Percentiles rank a stretch among this genome's conserved stretches.
Conservation (phyloP, 2,888 invertebrate species). For the Hirudinaria manillensis region DNA sequence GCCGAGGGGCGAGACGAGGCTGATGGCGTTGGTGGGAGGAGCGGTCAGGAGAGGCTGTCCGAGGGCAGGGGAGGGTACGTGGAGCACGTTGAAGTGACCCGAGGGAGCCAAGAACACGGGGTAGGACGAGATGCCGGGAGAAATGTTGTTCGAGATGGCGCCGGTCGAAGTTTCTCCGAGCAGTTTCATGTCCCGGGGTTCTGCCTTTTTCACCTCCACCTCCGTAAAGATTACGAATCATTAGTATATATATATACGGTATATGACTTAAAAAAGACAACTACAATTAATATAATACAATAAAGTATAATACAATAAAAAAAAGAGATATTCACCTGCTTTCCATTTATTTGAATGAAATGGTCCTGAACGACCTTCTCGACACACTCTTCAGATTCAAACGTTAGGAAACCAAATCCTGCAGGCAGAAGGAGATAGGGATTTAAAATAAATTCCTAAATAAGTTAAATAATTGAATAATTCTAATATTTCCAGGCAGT, state of each 20-base stretch:
- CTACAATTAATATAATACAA: background rate
- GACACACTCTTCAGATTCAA: conserved; percentile 38
- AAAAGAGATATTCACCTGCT: conserved; percentile 35
- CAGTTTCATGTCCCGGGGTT: conserved; percentile 39
- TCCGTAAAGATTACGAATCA: conserved; percentile 14
- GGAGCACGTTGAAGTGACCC: conserved; percentile 14
- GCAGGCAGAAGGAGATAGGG: background rate
- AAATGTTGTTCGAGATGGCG: conserved; percentile 5
- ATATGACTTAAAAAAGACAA: background rate
- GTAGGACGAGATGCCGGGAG: background rate
- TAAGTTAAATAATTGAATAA: no score
- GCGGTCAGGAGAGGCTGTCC: conserved; percentile 5
- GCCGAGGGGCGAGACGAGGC: conserved; percentile 17
- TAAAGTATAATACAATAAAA: background rate
- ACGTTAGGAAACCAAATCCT: conserved; percentile 40
- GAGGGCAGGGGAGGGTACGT: conserved; percentile 17
- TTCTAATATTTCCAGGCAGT: no score
- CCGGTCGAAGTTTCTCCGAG: conserved; percentile 26
- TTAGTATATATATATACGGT: background rate
- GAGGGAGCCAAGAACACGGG: conserved; percentile 18
- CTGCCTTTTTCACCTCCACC: conserved; percentile 41
- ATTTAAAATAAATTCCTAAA: background rate
- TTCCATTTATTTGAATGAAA: conserved; percentile 38
- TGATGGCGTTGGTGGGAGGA: conserved; percentile 17
- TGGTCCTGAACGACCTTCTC: conserved; percentile 38